phyloP scores from a whole-genome alignment of 2,113 vertebrate genomes.

The Myiozetetes cayanensis region DNA sequence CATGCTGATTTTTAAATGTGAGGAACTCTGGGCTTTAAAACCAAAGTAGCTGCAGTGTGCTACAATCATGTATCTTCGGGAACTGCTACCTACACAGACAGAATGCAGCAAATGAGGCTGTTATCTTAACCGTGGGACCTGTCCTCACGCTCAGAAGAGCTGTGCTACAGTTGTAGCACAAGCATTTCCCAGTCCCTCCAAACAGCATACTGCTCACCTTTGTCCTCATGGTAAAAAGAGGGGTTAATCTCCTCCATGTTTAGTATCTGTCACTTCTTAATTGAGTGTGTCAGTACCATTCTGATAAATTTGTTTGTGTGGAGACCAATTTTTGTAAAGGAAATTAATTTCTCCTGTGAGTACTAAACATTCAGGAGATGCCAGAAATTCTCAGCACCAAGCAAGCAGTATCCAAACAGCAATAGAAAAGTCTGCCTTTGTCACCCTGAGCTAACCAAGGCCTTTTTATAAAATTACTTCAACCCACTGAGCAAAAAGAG shows the following conservation, averaged over 20 bases:
- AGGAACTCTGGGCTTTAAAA: background rate
- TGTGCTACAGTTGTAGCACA: background rate
- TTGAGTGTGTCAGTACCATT: background rate
- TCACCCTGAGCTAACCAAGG: background rate
- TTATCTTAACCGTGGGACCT: background rate
- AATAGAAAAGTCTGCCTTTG: background rate
- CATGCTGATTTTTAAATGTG: background rate
- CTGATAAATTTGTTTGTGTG: background rate
- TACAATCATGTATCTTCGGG: background rate
- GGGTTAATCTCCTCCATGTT: background rate
- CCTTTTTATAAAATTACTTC: background rate
- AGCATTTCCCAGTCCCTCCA: background rate
- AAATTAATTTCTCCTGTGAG: background rate
- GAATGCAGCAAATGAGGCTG: background rate
- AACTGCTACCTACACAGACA: background rate
- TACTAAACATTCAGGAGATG: background rate
- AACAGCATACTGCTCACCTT: background rate
- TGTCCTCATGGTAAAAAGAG: background rate
- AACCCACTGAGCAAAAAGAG: background rate
- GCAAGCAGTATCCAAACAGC: background rate
- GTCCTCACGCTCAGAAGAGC: background rate
- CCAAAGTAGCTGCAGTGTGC: background rate
- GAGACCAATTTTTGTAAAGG: background rate
- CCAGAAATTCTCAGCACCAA: background rate
- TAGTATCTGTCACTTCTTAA: background rate